Base-by-base conservation (phyloP, 1,140 invertebrate species). In the Cotesia vestalis region DNA sequence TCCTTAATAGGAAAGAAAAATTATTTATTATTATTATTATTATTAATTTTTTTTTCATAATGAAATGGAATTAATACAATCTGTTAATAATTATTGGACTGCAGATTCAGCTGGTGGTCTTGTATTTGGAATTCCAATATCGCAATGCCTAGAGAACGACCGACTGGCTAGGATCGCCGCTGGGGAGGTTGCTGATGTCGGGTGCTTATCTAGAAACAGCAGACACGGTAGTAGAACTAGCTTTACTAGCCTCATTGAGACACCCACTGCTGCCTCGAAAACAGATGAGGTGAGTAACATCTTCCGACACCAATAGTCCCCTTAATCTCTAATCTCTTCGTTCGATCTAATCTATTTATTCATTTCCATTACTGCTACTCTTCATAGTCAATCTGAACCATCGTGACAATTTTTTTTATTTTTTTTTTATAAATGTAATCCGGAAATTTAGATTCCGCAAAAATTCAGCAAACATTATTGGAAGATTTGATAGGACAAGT, bases 51-150 rank as follows among this genome's bases (percentile, higher is more conserved):
- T 27, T 27, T 27, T 27, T 27, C 2, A 2, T 27, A 27, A 27
- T 27, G 3, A 27, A 27, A 27, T 27, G 27, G 27, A 27, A 27
- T 27, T 27, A 27, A 27, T 27, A 27, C 27, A 27, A 27, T 52
- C 46, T 63, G 40, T 35, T 4, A 51, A n/a, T 40, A 11, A 38
- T 14, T 27, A 40, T 69, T 27, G 14, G 17, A 36, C n/a, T 79
- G 27, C 81, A 89, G 89, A 89, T 75, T 83, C 84, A 3, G 75
- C 80, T 59, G 78, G 87, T 12, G 91, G 91, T 66, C 84, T 93
- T 71, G 92, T 96, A 72, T 97, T 97, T 81, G 94, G 94, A 2
- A 91, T 96, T 74, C 91, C 94, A 5, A 84, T 97, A 73, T 86
- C 89, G 51, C 92, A 93, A 78, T 96, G 95, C 79, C 89, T 96